Evolutionary conservation across 2,888 invertebrate species (phyloP), one percentile per base, ranked within the genome.

Genomic region (Cetonia aurata): DNA sequence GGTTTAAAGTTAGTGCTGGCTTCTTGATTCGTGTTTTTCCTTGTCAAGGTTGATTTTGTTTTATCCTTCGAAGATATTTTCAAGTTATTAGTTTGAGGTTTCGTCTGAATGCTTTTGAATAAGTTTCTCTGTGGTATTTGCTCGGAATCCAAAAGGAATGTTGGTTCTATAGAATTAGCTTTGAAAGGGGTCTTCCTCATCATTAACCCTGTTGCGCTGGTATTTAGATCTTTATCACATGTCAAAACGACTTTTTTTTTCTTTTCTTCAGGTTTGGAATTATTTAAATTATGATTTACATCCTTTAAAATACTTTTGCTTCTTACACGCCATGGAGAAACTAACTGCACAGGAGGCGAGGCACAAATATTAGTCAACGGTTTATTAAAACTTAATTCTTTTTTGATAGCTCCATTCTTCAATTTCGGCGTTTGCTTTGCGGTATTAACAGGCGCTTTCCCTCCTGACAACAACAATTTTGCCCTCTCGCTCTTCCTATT

Each of bases 401-500:
- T 44, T 17, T 67, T 56, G 56, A 55, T 25, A 10, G 13, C 13
- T 44, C 46, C 56, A 41, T 56, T 56, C 6, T 13, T 67, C 2
- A 41, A 41, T 10, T 19, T 31, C 13, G 31, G 33, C n/a, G 9
- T 8, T 25, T 25, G 25, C 3, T 12, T 19, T 6, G 31, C 17
- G 31, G 15, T 52, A 6, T 25, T 25, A 25, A 19, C 25, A 0
- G 13, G 41, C 1, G 13, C 25, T 50, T 70, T 70, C 1, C 10
- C n/a, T 13, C 66, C 66, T 6, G 70, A 67, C 2, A 70, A 31
- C 10, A 70, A 52, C 15, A 48, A n/a, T n/a, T 50, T 56, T 41
- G 70, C 66, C 3, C 70, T 46, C n/a, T 70, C 70, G 9, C 37
- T 25, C 41, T 57, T 66, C 9, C 70, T 37, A 12, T 70, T 13